These are phyloP conservation scores for Rapana venosa DNA, from an alignment of 2,888 invertebrate genomes.

Conservation along the genomic window DNA sequence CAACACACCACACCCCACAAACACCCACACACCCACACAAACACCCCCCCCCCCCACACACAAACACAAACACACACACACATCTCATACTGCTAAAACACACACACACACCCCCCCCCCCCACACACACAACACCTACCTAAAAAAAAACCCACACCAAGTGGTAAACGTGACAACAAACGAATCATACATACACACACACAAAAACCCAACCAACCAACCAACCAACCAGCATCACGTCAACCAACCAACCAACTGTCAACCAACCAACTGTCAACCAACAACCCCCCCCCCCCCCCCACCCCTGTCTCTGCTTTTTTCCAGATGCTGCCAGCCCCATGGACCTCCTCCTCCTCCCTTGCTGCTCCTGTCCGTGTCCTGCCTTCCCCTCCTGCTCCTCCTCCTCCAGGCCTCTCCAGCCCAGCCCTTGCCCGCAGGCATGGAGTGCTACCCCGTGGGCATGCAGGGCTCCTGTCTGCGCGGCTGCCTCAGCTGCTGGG, in stretches of 20 bases:
- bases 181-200: background rate
- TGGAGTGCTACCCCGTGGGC: slow-evolving; percentile 52
- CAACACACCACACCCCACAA: too few relatives aligned
- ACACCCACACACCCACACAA: too few relatives aligned
- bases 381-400: background rate
- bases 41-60: too few relatives aligned
- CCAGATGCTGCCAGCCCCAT: background rate
- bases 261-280: background rate
- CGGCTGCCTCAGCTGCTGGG: slow-evolving; percentile 53
- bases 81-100: too few relatives aligned
- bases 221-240: background rate
- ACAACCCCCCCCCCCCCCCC: background rate
- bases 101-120: too few relatives aligned
- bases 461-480: slow-evolving; percentile 50
- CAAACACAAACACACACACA: too few relatives aligned
- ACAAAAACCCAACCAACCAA: background rate
- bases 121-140: too few relatives aligned
- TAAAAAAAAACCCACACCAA: too few relatives aligned
- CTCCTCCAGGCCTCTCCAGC: background rate
- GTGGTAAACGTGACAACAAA: background rate
- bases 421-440: slow-evolving; percentile 22
- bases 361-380: background rate
- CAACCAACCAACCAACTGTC: background rate
- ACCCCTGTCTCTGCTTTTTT: background rate
- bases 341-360: background rate